phyloP scores from a whole-genome alignment of 2,888 invertebrate species.

The Apoda limacodes region DNA sequence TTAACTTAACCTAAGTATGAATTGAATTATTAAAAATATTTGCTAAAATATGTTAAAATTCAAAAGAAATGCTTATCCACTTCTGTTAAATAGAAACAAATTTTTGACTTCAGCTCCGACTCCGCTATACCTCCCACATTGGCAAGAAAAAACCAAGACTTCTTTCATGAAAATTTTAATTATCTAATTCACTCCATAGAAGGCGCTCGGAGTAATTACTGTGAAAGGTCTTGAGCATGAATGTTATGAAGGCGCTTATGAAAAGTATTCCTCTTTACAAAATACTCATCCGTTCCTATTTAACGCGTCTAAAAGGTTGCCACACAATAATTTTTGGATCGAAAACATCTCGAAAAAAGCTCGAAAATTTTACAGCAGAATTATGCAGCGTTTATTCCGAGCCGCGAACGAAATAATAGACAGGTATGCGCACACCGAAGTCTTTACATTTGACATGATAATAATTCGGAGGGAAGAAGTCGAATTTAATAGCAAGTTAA shows the following conservation, averaged over 20 bases:
- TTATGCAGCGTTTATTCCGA: background rate
- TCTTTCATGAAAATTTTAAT: conserved; percentile 60
- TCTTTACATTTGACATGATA: conserved; percentile 53
- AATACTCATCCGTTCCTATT: conserved; percentile 38
- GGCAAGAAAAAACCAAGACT: conserved; percentile 54
- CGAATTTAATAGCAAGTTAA: conserved; percentile 69
- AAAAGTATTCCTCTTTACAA: conserved; percentile 45
- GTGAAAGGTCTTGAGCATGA: conserved; percentile 66
- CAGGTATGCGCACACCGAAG: conserved; percentile 32
- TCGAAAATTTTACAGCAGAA: background rate
- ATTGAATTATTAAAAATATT: too few species aligned
- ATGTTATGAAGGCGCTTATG: conserved; percentile 67
- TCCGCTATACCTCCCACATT: too few species aligned
- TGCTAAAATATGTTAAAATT: too few species aligned
- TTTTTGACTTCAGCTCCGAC: too few species aligned
- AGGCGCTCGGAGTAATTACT: conserved; percentile 53
- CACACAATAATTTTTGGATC: conserved; percentile 49
- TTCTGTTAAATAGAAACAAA: too few species aligned
- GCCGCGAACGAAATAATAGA: conserved; percentile 26
- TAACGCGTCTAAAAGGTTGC: conserved; percentile 44
- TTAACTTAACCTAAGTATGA: too few species aligned
- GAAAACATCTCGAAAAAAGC: conserved; percentile 25
- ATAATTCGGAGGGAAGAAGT: conserved; percentile 66
- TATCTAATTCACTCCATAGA: conserved; percentile 54
- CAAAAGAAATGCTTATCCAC: too few species aligned